These are phyloP conservation scores for Tanypteryx hageni DNA, from an alignment of 2,888 invertebrate species.

Conservation along the genomic window DNA sequence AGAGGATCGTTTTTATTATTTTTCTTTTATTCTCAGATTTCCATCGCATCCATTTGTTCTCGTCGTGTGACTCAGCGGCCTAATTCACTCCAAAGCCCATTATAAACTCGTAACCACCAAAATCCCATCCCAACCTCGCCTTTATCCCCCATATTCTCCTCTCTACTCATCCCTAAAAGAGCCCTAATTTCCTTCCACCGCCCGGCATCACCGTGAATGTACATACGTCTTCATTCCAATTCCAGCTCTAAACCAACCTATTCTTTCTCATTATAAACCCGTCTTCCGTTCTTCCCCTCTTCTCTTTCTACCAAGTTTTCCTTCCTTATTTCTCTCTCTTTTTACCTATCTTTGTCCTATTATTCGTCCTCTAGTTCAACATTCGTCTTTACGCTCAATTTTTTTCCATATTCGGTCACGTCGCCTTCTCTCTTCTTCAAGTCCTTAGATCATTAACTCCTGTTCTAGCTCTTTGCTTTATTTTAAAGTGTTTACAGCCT, in stretches of 20 bases:
- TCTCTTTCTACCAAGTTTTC: background rate
- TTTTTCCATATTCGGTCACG: too few relatives aligned
- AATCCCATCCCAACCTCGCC: background rate
- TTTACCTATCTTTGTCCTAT: too few relatives aligned
- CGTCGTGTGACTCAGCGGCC: conserved; percentile 3
- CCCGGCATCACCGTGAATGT: background rate
- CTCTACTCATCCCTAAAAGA: background rate
- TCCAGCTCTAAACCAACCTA: background rate
- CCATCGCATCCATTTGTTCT: conserved; percentile 13
- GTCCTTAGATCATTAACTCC: too few relatives aligned
- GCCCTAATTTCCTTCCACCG: background rate
- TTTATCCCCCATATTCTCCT: background rate
- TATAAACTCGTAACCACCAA: conserved; percentile 17
- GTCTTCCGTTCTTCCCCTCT: background rate
- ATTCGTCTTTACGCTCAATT: too few relatives aligned
- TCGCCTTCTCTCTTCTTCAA: too few relatives aligned
- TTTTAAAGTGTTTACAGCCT: too few relatives aligned
- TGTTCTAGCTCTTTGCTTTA: too few relatives aligned
- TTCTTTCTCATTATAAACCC: background rate
- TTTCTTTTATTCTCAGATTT: background rate
- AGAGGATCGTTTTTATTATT: background rate
- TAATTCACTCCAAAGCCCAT: conserved; percentile 11
- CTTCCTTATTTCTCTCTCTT: background rate
- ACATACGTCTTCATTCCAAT: background rate
- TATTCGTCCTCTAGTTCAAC: background rate